Percentiles rank a stretch among this genome's conserved stretches.
Conservation (phyloP, 1,140 invertebrate species). For the Macrosteles quadrilineatus region DNA sequence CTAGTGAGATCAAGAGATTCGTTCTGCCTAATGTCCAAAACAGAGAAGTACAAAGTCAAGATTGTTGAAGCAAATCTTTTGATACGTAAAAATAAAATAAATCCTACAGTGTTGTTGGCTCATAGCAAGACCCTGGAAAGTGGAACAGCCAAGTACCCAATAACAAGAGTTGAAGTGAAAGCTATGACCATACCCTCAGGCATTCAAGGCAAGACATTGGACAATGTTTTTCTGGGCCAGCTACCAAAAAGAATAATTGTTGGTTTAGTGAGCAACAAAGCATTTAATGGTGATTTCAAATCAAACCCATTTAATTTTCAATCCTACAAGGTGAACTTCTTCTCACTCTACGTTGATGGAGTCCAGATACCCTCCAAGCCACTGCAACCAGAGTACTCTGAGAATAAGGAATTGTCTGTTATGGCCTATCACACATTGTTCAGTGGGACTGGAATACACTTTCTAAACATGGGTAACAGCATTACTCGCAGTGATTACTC, state of each 20-base stretch:
- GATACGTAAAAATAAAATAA: constrained; percentile 47
- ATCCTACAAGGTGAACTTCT: constrained; percentile 44
- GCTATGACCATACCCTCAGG: constrained; percentile 46
- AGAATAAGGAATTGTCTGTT: constrained; percentile 44
- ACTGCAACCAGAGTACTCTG: neutral
- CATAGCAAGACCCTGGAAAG: constrained; percentile 47
- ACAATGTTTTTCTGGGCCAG: constrained; percentile 48
- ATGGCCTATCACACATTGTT: constrained; percentile 5
- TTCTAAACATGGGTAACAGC: constrained; percentile 41
- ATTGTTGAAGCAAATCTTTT: constrained; percentile 46
- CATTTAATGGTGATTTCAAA: constrained; percentile 47
- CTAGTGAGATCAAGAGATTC: constrained; percentile 45
- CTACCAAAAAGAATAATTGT: constrained; percentile 49
- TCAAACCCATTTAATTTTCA: constrained; percentile 50
- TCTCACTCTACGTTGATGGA: constrained; percentile 34
- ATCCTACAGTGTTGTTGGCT: constrained; percentile 45
- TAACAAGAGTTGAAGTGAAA: constrained; percentile 49
- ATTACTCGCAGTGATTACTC: constrained; percentile 39
- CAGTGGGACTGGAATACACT: constrained; percentile 36
- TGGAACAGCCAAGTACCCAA: constrained; percentile 49
- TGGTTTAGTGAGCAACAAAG: constrained; percentile 49
- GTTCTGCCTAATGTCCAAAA: constrained; percentile 47
- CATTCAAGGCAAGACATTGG: constrained; percentile 45
- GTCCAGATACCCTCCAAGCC: constrained; percentile 32
- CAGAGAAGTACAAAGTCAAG: constrained; percentile 34